A percentile compares a stretch with the other conserved stretches of the same genome.
Evolutionary conservation across 2,113 vertebrate species (phyloP).

Genomic region (Equus quagga): DNA sequence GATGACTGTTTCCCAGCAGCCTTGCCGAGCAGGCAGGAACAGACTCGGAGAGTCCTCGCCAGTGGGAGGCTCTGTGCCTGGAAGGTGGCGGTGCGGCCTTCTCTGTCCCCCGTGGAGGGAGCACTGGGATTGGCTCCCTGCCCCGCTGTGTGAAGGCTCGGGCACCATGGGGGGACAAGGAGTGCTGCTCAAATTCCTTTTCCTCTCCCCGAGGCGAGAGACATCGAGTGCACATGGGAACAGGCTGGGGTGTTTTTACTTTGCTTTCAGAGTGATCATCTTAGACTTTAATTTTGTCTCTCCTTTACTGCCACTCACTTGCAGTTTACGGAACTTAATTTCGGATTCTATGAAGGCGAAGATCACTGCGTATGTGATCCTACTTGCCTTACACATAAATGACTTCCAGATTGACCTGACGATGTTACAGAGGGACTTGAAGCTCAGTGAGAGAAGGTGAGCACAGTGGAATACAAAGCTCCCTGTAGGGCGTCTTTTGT

Average conservation of each 20-base stretch:
- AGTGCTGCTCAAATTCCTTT: background rate
- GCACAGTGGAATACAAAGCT: background rate
- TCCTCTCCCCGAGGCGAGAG: background rate
- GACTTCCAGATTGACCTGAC: conserved; percentile 89
- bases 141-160: background rate
- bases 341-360: conserved; percentile 89
- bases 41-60: background rate
- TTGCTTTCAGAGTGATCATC: background rate
- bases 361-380: conserved; percentile 84
- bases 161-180: background rate
- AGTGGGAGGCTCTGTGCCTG: too few relatives aligned
- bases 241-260: background rate
- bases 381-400: conserved; percentile 88
- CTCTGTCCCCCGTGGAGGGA: background rate
- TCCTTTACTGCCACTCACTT: background rate
- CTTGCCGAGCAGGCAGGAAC: background rate
- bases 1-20: background rate
- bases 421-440: conserved; percentile 87
- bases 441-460: conserved; percentile 88
- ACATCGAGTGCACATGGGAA: background rate
- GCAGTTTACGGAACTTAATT: conserved; percentile 87
- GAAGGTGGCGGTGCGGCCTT: background rate
- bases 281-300: conserved; percentile 21
- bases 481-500: background rate
- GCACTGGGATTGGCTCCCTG: background rate